Evolutionary conservation across 2,113 vertebrate species (phyloP), one percentile per base, ranked within the genome.

Genomic region (Cynocephalus volans): DNA sequence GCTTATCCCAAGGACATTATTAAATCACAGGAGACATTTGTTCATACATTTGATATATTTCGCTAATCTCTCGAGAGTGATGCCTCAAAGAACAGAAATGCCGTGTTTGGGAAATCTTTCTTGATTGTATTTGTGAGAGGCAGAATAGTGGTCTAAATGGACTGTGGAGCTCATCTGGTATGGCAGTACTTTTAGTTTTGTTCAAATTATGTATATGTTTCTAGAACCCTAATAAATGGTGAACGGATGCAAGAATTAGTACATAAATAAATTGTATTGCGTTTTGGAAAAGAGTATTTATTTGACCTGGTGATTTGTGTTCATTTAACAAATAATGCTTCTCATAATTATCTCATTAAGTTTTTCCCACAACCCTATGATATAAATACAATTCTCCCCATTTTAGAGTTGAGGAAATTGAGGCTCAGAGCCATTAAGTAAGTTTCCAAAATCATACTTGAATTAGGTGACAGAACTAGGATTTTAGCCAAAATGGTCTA

Each of bases 271-370:
- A 45, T n/a, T 19, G 5, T 69, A 18, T 65, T 96, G n/a, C 19
- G 24, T 90, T 84, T 90, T 87, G 17, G 52, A 72, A 95, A 96
- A 73, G 52, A 48, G 80, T 23, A 9, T 87, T 58, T 84, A 76
- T 79, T 79, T 79, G 41, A 76, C 31, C 1, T 54, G 50, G 73
- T 60, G 52, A 50, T 83, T 87, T 48, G 5, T 91, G 26, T 65
- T 90, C 75, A 58, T 93, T 90, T 65, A 92, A 45, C 52, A 96
- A 95, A 69, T 36, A 19, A 36, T 84, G 45, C 31, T 93, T 94
- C 33, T 0, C 36, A 2, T 79, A 67, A 72, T 77, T 89, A 91
- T 17, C 75, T 75, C 56, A 54, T 88, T 82, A 41, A 93, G 50
- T 88, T 90, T 96, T 80, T 80, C 52, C 50, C 17, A 41, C 48